phyloP scores from a whole-genome alignment of 2,797 vertebrate genomes.

The Buceros bicornis region DNA sequence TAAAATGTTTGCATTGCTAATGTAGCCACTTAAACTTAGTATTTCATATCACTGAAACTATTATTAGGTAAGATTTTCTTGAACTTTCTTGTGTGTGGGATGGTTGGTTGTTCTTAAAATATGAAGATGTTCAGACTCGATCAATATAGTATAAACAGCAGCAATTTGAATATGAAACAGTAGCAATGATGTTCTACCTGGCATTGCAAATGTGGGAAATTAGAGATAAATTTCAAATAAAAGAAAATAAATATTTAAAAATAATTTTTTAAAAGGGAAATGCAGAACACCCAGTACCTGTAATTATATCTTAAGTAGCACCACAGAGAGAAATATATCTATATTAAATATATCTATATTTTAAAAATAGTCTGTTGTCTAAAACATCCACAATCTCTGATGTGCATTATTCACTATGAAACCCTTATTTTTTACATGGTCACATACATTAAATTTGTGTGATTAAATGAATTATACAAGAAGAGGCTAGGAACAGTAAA shows the following conservation, averaged over 20 bases:
- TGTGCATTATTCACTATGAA: neutral
- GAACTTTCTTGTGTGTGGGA: neutral
- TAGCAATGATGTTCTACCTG: neutral
- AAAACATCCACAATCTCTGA: neutral
- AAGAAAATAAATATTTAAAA: neutral
- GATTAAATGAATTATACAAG: neutral
- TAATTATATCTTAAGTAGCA: neutral
- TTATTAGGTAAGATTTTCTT: neutral
- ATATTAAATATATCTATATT: neutral
- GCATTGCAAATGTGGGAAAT: neutral
- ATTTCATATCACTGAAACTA: neutral
- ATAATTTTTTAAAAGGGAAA: neutral
- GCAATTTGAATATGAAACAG: neutral
- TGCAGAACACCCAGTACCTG: neutral
- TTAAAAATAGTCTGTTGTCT: neutral
- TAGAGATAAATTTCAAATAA: neutral
- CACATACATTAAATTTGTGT: neutral
- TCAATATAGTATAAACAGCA: neutral
- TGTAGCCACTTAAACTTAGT: neutral
- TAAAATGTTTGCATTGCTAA: neutral
- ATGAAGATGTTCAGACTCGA: neutral
- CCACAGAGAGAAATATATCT: neutral
- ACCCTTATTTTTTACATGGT: neutral
- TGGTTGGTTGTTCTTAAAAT: neutral
- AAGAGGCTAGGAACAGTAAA: neutral